These are phyloP conservation scores for Fragum whitleyi DNA, from an alignment of 2,888 invertebrate species.

Conservation along the genomic window DNA sequence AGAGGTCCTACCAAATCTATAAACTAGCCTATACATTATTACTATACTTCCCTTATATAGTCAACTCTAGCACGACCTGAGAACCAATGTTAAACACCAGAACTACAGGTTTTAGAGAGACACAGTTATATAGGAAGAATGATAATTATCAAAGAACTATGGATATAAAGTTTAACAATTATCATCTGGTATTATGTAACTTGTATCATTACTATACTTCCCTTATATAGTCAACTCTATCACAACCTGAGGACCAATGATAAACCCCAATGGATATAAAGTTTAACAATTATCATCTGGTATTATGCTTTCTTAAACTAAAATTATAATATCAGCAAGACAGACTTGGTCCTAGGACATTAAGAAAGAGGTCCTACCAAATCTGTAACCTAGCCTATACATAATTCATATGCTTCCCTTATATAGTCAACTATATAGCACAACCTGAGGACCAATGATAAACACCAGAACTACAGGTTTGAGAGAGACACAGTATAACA, in stretches of 20 bases:
- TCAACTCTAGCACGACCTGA: slow-evolving; percentile 54
- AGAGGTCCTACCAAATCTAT: slow-evolving; percentile 55
- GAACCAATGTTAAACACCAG: slow-evolving; percentile 50
- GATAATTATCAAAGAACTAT: too few relatives aligned
- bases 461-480: slow-evolving; percentile 48
- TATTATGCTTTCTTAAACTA: too few relatives aligned
- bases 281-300: too few relatives aligned
- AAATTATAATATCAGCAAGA: not conserved
- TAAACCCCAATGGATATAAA: too few relatives aligned
- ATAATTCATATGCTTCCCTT: slow-evolving; percentile 53
- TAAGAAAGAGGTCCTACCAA: slow-evolving; percentile 60
- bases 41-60: slow-evolving; percentile 57
- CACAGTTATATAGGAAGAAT: slow-evolving; percentile 55
- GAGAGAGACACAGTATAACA: slow-evolving; percentile 54
- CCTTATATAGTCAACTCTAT: too few relatives aligned
- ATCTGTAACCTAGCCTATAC: slow-evolving; percentile 48
- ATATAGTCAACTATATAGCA: slow-evolving; percentile 56
- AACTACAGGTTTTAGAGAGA: slow-evolving; percentile 46
- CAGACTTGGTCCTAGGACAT: slow-evolving; percentile 53
- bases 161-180: too few relatives aligned
- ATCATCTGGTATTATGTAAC: too few relatives aligned
- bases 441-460: slow-evolving; percentile 40
- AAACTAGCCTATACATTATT: slow-evolving; percentile 38
- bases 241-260: too few relatives aligned
- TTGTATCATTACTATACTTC: too few relatives aligned